Evolutionary conservation across 2,113 vertebrate genomes (phyloP), one percentile per base, ranked within the genome.

Genomic region (Brevimyrus niger): DNA sequence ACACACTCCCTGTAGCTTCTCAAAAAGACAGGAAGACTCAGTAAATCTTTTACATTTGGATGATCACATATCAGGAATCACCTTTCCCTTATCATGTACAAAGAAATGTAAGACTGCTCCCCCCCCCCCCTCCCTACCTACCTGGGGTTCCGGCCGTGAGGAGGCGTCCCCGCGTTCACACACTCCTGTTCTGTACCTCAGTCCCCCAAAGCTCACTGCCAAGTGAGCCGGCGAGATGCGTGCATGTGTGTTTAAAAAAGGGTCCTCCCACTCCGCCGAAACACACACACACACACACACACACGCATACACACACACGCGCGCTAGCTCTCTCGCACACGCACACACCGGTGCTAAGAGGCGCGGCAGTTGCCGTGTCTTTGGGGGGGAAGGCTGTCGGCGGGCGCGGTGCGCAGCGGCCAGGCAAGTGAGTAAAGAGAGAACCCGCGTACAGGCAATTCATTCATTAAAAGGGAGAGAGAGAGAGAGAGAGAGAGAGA

Each of bases 401-500:
- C 42, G 38, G 87, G 87, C 55, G 19, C 87, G 51, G 86, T 42
- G 27, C 51, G n/a, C 38, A 11, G 86, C 21, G 17, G 50, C 9
- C 85, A 23, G 91, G 91, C 89, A 87, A 90, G 87, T 86, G 90
- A 91, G 90, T 82, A 50, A 84, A 88, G 19, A 50, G 89, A 87
- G 88, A 51, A 82, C 50, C 50, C 35, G 35, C 19, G 87, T 55
- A 87, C 55, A 87, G 87, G 55, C 87, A 5, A 51, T 55, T 65
- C 87, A 87, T 87, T 87, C 87, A 87, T 87, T 87, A 87, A 87
- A 87, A 87, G 53, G 19, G 55, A 44, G 15, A 48, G 4, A 65
- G 58, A 65, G 19, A 23, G 55, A 58, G 58, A 65, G 58, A 10
- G 55, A 61, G 21, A 58, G 55, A 58, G 21, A 8, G 55, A 61